These are phyloP conservation scores for Pomatorhinus ruficollis DNA, from an alignment of 2,113 vertebrate genomes.

Conservation along the genomic window DNA sequence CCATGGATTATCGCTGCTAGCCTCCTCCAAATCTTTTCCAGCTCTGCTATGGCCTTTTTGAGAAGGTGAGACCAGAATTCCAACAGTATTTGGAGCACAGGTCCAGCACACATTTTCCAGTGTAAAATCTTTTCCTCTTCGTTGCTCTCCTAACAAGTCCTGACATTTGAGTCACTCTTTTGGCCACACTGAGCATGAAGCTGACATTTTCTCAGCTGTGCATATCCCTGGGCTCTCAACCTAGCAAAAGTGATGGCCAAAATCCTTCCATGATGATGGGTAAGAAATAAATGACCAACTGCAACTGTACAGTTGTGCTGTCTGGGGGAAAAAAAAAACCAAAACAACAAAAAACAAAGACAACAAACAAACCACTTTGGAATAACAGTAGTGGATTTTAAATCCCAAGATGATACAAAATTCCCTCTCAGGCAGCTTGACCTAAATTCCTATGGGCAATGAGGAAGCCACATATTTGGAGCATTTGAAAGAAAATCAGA, in stretches of 20 bases:
- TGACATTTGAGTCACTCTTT: neutral
- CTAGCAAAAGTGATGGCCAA: neutral
- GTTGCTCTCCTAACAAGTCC: neutral
- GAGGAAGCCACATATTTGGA: conserved; percentile 37
- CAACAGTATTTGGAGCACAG: neutral
- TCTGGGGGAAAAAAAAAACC: neutral
- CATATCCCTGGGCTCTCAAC: neutral
- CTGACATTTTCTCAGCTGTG: neutral
- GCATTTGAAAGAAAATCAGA: conserved; percentile 34
- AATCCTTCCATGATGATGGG: neutral
- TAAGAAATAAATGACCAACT: neutral
- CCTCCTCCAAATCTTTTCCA: neutral
- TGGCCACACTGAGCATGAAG: neutral
- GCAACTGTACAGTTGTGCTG: neutral
- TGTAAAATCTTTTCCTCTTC: neutral
- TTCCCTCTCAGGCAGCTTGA: conserved; percentile 24
- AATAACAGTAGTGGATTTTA: neutral
- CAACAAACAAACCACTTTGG: neutral
- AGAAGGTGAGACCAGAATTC: neutral
- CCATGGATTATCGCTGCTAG: neutral
- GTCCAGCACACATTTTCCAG: neutral
- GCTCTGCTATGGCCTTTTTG: neutral
- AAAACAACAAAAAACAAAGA: neutral
- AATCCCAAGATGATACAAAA: neutral
- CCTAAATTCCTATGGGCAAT: conserved; percentile 45